Evolutionary conservation across 2,113 vertebrate species (phyloP).

Genomic region (Rousettus leschenaultii): DNA sequence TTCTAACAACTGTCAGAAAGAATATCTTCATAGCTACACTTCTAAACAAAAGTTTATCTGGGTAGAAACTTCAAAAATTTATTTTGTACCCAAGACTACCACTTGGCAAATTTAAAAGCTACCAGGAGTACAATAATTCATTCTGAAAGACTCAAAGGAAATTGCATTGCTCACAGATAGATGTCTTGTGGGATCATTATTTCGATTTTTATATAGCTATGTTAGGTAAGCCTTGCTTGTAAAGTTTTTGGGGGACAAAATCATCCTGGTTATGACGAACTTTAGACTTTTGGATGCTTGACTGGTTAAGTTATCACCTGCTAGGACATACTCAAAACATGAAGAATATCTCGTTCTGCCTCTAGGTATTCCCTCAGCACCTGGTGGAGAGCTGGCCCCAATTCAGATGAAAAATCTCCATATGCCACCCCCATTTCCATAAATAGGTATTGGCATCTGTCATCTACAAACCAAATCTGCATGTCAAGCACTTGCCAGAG

Average conservation of each 20-base stretch:
- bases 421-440: constrained; percentile 22
- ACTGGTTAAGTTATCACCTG: not conserved
- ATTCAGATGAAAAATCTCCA: constrained; percentile 62
- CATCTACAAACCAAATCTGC: constrained; percentile 35
- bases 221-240: not conserved
- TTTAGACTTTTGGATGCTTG: not conserved
- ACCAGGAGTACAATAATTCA: not conserved
- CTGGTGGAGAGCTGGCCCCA: constrained; percentile 22
- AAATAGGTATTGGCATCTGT: constrained; percentile 54
- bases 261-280: not conserved
- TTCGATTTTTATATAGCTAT: not conserved
- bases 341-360: not conserved
- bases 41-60: not conserved
- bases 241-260: not conserved
- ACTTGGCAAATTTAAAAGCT: not conserved
- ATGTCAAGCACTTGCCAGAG: not conserved
- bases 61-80: not conserved
- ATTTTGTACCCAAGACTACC: not conserved
- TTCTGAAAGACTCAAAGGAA: constrained; percentile 3
- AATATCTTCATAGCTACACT: not conserved
- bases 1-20: not conserved
- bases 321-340: not conserved
- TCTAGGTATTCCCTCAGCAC: constrained; percentile 31
- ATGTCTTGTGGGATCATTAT: not conserved
- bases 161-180: not conserved